Base-by-base conservation (phyloP, 2,888 invertebrate genomes). In the Lycocerus yunnanus region DNA sequence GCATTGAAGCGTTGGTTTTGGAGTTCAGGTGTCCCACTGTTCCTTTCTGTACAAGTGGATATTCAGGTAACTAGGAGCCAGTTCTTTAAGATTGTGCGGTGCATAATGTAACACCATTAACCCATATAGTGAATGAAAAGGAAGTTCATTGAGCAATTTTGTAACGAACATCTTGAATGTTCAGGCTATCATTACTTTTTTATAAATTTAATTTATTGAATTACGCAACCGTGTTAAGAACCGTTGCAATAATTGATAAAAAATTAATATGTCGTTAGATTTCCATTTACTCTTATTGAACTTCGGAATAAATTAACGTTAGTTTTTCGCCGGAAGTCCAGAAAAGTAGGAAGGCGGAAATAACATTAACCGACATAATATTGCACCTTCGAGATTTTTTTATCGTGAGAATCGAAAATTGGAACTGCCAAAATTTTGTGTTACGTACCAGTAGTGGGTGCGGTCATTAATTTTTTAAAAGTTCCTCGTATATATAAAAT, bases 11-110 rank as follows among this genome's bases (percentile, higher is more conserved):
- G 58, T 43, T 14, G 66, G 18, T 74, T 58, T 24, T 65, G 63
- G 58, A 61, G 66, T 69, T 68, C 74, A 74, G 74, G 74, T 74
- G 74, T 74, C 74, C 74, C 15, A 74, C 74, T 74, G 74, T 74
- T 74, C 74, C 71, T 74, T 74, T 74, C 74, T 74, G 74, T 74
- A 71, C 74, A 74, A 74, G 74, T 74, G 74, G 74, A 74, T 74
- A 71, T 71, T 71, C 71, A 71, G 68, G 74, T 74, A 74, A 24
- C 66, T 24, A 43, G 58, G 24, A 69, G 65, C 67, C 15, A 65
- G 71, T 68, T 74, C 24, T 63, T 20, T 61, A 65, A 66, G 67
- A 71, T 74, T 67, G 61, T 67, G 67, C 74, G 61, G 67, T 71
- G 74, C 68, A 74, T 71, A 74, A 74, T 71, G 71, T 68, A 74